phyloP scores from a whole-genome alignment of 2,888 invertebrate species.

The Diabrotica balteata region DNA sequence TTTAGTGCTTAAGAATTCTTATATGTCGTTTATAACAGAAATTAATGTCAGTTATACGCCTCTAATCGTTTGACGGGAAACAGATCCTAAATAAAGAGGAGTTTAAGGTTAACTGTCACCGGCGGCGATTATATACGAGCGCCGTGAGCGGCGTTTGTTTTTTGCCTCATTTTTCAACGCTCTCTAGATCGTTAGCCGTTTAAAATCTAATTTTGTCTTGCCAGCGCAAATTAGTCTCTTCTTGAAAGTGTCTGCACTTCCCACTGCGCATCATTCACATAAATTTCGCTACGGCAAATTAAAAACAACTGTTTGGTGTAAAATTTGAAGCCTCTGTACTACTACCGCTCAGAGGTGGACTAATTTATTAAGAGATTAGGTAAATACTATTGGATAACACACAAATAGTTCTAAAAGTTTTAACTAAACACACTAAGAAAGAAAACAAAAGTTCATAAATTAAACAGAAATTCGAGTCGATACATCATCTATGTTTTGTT shows the following conservation, averaged over 20 bases:
- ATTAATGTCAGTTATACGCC: conserved; percentile 56
- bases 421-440: too few relatives aligned
- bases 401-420: too few relatives aligned
- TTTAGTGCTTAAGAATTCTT: conserved; percentile 52
- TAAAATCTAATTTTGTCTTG: conserved; percentile 61
- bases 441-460: too few relatives aligned
- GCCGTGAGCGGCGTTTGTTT: conserved; percentile 48
- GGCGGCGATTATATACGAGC: conserved; percentile 50
- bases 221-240: conserved; percentile 60
- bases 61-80: conserved; percentile 52
- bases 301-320: conserved; percentile 60
- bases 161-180: conserved; percentile 59
- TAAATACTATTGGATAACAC: too few relatives aligned
- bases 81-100: conserved; percentile 27
- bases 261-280: conserved; percentile 53
- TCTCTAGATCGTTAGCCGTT: conserved; percentile 59
- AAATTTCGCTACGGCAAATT: conserved; percentile 61
- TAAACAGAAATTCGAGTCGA: too few relatives aligned
- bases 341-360: background rate
- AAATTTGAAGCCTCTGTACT: conserved; percentile 48
- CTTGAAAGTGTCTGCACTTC: conserved; percentile 57
- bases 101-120: conserved; percentile 42
- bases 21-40: conserved; percentile 57
- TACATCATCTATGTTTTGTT: too few relatives aligned
- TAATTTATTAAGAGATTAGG: background rate